These are phyloP conservation scores for Eristalis intricaria DNA, from an alignment of 2,888 invertebrate genomes.

Conservation along the genomic window DNA sequence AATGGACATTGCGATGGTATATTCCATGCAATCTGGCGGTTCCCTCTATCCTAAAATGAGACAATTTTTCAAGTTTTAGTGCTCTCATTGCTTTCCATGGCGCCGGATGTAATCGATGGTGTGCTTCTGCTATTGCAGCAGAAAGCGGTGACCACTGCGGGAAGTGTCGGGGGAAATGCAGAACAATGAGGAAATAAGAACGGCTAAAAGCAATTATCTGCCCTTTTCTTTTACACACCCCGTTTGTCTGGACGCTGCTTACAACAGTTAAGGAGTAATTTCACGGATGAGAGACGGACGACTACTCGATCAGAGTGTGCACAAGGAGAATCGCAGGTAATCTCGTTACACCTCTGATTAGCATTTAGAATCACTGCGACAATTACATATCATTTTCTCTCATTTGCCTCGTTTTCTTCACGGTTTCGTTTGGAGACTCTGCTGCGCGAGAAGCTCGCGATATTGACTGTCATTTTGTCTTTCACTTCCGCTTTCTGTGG, in stretches of 20 bases:
- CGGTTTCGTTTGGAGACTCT: not conserved
- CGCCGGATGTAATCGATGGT: constrained; percentile 50
- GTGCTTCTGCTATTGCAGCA: not conserved
- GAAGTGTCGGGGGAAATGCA: not conserved
- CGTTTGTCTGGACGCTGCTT: constrained; percentile 8
- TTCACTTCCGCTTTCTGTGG: constrained; percentile 42
- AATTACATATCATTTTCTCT: not conserved
- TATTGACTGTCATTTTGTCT: constrained; percentile 43
- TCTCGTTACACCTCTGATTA: constrained; percentile 48
- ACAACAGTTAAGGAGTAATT: constrained; percentile 40
- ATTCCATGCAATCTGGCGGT: constrained; percentile 14
- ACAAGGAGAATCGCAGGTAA: constrained; percentile 30
- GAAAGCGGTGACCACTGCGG: not conserved
- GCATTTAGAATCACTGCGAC: not conserved
- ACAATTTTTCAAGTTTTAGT: constrained; percentile 38
- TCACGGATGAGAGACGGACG: constrained; percentile 41
- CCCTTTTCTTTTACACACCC: not conserved
- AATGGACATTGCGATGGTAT: constrained; percentile 5
- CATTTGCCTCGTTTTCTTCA: constrained; percentile 8
- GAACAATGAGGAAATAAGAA: constrained; percentile 39
- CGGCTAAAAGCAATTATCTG: constrained; percentile 20
- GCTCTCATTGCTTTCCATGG: constrained; percentile 17
- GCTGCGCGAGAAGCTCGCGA: not conserved
- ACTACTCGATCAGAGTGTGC: constrained; percentile 19
- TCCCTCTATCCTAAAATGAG: constrained; percentile 21